A percentile compares a stretch with the other conserved stretches of the same genome.
Evolutionary conservation across 2,113 vertebrate species (phyloP).

Genomic region (Triplophysa rosa): DNA sequence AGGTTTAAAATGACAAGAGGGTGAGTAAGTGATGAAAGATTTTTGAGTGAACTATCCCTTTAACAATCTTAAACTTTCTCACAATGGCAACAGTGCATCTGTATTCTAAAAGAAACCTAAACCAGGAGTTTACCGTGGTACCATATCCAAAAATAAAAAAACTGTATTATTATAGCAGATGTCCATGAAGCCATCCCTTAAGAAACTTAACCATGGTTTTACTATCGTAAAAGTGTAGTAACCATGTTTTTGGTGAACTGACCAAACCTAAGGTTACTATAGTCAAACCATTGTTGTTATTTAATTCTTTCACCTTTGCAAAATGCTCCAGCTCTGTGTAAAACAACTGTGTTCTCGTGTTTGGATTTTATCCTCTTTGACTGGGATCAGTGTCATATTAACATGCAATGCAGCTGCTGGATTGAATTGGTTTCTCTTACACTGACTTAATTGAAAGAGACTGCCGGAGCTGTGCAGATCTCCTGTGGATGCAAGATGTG

Average conservation of each 20-base stretch:
- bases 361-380: slow-evolving; percentile 30
- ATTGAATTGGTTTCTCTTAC: slow-evolving; percentile 46
- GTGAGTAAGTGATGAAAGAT: too few species aligned
- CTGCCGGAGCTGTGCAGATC: slow-evolving; percentile 42
- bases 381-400: slow-evolving; percentile 53
- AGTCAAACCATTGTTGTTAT: background rate
- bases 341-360: slow-evolving; percentile 20
- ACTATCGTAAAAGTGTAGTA: background rate
- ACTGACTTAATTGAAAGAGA: slow-evolving; percentile 45
- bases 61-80: background rate
- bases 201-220: background rate
- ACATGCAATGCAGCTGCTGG: slow-evolving; percentile 40
- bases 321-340: slow-evolving; percentile 17
- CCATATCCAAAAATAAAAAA: background rate
- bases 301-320: background rate
- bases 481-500: slow-evolving; percentile 45
- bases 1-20: too few species aligned
- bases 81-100: background rate
- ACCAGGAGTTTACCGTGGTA: background rate
- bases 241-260: background rate
- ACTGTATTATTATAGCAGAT: background rate
- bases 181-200: background rate
- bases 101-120: too few species aligned
- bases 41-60: too few species aligned
- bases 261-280: too few species aligned